A percentile compares a stretch with the other conserved stretches of the same genome.
phyloP scores from a whole-genome alignment of 2,797 vertebrate species.

The Alauda arvensis region DNA sequence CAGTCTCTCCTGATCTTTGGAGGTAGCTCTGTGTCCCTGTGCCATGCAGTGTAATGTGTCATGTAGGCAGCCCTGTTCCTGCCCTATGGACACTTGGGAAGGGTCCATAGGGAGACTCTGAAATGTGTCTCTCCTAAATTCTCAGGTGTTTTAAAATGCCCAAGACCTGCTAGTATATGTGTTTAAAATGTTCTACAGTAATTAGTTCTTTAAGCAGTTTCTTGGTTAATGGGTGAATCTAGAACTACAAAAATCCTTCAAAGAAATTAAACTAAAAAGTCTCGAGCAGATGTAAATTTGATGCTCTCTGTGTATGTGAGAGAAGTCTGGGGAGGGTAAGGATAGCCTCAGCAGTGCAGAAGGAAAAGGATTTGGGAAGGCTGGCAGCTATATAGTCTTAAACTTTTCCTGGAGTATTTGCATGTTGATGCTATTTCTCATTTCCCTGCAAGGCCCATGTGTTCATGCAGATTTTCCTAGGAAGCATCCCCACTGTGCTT shows the following conservation, averaged over 20 bases:
- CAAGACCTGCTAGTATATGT: not conserved
- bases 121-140: not conserved
- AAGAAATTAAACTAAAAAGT: not conserved
- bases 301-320: not conserved
- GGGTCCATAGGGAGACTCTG: not conserved
- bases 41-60: accelerated
- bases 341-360: not conserved
- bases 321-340: not conserved
- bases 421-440: not conserved
- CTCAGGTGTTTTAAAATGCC: not conserved
- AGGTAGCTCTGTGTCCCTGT: not conserved
- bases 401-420: not conserved
- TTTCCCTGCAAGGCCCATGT: not conserved
- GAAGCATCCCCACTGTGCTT: not conserved
- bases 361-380: not conserved
- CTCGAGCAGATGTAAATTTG: not conserved
- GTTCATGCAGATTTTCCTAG: not conserved
- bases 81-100: not conserved
- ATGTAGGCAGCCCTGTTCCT: not conserved
- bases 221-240: not conserved
- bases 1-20: accelerated
- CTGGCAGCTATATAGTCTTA: not conserved
- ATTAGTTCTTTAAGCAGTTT: not conserved
- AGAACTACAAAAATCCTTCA: not conserved
- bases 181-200: not conserved